Conservation (phyloP, 2,888 invertebrate species). For the Brachylomia viminalis region DNA sequence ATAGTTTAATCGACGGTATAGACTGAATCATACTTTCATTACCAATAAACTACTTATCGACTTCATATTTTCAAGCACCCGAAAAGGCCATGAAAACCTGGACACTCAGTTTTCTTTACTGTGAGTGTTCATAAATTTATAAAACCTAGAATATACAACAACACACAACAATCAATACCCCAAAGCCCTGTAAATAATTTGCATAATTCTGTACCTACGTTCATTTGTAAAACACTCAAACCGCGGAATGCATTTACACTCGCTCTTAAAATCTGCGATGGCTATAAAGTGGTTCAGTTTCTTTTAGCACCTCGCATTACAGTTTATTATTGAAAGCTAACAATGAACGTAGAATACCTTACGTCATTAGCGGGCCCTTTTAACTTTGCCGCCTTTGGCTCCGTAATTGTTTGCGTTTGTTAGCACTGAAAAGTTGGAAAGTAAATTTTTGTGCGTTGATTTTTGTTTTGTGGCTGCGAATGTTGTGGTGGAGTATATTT, state of each 20-base stretch:
- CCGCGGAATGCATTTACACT: slow-evolving; percentile 69
- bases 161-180: slow-evolving; percentile 38
- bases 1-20: too few relatives aligned
- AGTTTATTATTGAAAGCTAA: slow-evolving; percentile 83
- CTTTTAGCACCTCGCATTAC: slow-evolving; percentile 83
- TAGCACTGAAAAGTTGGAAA: slow-evolving; percentile 62
- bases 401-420: slow-evolving; percentile 65
- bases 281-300: slow-evolving; percentile 81
- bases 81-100: too few relatives aligned
- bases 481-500: not conserved
- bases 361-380: slow-evolving; percentile 78
- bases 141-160: not conserved
- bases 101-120: too few relatives aligned
- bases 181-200: slow-evolving; percentile 58
- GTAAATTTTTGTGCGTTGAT: slow-evolving; percentile 52
- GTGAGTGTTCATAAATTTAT: not conserved
- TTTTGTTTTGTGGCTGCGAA: slow-evolving; percentile 49
- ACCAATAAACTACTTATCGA: too few relatives aligned
- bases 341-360: slow-evolving; percentile 80
- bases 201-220: slow-evolving; percentile 58
- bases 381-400: slow-evolving; percentile 73
- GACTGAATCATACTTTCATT: too few relatives aligned
- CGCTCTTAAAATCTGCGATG: slow-evolving; percentile 79
- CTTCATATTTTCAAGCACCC: too few relatives aligned
- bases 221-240: slow-evolving; percentile 71